Evolutionary conservation across 2,888 invertebrate species (phyloP).

Genomic region (Strigamia transsilvanica): DNA sequence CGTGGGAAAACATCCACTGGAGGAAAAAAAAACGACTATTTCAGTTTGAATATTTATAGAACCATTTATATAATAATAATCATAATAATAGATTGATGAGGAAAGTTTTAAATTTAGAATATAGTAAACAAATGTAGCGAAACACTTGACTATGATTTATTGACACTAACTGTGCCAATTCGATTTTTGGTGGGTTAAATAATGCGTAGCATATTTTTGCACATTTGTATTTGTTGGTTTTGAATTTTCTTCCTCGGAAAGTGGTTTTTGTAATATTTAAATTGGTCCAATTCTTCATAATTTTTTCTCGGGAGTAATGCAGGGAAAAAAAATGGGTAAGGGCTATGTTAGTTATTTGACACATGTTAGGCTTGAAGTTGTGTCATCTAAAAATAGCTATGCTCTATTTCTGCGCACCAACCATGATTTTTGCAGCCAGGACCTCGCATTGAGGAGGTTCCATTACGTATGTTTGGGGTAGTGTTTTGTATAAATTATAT

Average conservation of each 20-base stretch:
- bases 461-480: slow-evolving; percentile 43
- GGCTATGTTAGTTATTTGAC: slow-evolving; percentile 50
- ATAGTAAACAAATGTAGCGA: no score
- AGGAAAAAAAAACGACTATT: no score
- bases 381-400: slow-evolving; percentile 42
- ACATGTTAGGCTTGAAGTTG: slow-evolving; percentile 41
- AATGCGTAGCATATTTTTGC: no score
- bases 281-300: not conserved
- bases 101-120: no score
- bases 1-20: no score
- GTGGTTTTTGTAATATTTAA: not conserved
- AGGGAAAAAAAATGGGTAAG: slow-evolving; percentile 7
- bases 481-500: slow-evolving; percentile 27
- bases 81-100: no score
- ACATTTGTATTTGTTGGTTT: not conserved
- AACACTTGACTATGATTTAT: not conserved
- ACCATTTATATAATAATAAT: no score
- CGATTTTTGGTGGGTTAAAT: no score
- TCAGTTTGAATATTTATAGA: no score
- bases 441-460: slow-evolving; percentile 36
- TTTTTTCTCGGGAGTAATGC: not conserved
- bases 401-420: slow-evolving; percentile 51
- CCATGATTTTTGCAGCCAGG: slow-evolving; percentile 46
- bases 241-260: not conserved
- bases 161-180: no score